These are phyloP conservation scores for Etheostoma perlongum DNA, from an alignment of 2,797 vertebrate species.

Conservation along the genomic window DNA sequence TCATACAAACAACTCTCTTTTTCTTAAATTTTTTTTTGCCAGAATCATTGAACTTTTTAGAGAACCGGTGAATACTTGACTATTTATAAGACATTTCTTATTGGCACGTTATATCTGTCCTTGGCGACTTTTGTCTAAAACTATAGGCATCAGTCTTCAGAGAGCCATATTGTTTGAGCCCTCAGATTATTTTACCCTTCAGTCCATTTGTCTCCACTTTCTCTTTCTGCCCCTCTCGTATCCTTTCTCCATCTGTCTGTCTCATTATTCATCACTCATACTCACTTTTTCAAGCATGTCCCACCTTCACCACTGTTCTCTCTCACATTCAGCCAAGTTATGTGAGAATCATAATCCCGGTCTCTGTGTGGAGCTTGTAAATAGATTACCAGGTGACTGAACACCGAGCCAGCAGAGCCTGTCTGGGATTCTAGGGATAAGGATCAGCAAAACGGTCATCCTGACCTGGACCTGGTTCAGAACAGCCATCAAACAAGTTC, in stretches of 20 bases:
- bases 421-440: constrained; percentile 36
- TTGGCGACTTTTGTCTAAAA: constrained; percentile 14
- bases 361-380: constrained; percentile 53
- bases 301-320: constrained; percentile 20
- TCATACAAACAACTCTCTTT: not conserved
- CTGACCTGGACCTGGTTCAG: constrained; percentile 32
- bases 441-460: constrained; percentile 27
- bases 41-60: not conserved
- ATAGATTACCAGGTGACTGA: constrained; percentile 65
- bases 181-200: constrained; percentile 51
- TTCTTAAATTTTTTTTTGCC: not conserved
- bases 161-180: constrained; percentile 44
- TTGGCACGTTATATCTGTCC: constrained; percentile 22
- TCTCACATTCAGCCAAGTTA: constrained; percentile 50
- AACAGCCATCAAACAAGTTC: constrained; percentile 18
- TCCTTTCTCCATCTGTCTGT: constrained; percentile 51
- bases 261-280: constrained; percentile 49
- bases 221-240: constrained; percentile 13
- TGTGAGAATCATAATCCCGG: constrained; percentile 53
- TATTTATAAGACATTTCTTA: constrained; percentile 18
- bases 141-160: constrained; percentile 13
- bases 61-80: constrained; percentile 12
- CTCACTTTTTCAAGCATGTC: constrained; percentile 32
- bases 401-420: constrained; percentile 50
- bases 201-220: constrained; percentile 43